Evolutionary conservation across 2,113 vertebrate genomes (phyloP).

Genomic region (Pogonocichla stellata): DNA sequence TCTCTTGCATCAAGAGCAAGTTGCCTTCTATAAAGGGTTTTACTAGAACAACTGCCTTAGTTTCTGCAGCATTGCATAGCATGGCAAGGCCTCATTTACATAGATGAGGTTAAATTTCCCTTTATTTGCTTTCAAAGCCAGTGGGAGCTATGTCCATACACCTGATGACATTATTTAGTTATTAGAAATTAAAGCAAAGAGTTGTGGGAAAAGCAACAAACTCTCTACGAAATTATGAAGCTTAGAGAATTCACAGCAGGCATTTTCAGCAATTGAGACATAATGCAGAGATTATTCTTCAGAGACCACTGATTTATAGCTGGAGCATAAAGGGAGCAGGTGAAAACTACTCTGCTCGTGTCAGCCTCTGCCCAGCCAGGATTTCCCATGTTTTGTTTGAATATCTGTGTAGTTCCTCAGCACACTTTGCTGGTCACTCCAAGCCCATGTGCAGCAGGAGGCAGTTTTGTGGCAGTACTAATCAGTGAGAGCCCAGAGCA

Average conservation of each 20-base stretch:
- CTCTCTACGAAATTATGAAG: not conserved
- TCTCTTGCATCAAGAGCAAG: not conserved
- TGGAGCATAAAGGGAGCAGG: not conserved
- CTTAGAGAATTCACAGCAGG: not conserved
- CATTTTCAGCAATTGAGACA: not conserved
- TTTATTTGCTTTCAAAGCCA: not conserved
- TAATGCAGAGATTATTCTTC: not conserved
- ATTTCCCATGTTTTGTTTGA: not conserved
- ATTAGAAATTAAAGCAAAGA: not conserved
- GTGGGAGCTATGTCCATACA: not conserved
- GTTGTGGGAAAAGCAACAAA: not conserved
- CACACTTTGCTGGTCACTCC: not conserved
- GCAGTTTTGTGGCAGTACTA: not conserved
- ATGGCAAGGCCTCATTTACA: not conserved
- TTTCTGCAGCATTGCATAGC: not conserved
- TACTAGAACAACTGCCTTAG: not conserved
- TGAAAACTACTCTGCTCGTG: not conserved
- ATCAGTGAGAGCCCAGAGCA: rapidly evolving
- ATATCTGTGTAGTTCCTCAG: rapidly evolving
- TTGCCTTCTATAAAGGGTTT: conserved; percentile 4
- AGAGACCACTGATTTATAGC: not conserved
- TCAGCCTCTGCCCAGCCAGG: not conserved
- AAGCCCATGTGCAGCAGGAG: not conserved
- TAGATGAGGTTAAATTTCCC: not conserved
- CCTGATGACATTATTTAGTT: not conserved